These are phyloP conservation scores for Leptopilina syphax DNA, from an alignment of 2,888 invertebrate species.

Conservation along the genomic window DNA sequence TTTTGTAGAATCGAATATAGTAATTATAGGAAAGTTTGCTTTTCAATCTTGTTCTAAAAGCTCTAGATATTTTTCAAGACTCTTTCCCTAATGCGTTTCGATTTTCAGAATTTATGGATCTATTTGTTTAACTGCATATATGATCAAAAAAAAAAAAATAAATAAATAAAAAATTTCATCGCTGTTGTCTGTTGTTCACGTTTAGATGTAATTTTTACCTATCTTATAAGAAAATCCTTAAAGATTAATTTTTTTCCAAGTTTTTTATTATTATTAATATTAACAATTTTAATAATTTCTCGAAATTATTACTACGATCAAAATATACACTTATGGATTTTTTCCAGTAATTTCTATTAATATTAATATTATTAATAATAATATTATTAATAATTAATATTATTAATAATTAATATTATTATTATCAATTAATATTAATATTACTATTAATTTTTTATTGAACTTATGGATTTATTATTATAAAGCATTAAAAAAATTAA, in stretches of 20 bases:
- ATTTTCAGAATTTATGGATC: conserved; percentile 45
- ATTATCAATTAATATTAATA: too few relatives aligned
- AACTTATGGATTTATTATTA: too few relatives aligned
- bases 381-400: too few relatives aligned
- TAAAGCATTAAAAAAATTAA: too few relatives aligned
- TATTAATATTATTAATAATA: too few relatives aligned
- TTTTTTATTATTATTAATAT: not conserved
- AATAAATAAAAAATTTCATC: conserved; percentile 54
- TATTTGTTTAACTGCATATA: conserved; percentile 72
- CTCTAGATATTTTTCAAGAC: conserved; percentile 42
- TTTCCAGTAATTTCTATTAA: too few relatives aligned
- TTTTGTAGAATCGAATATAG: conserved; percentile 22
- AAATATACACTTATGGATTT: too few relatives aligned
- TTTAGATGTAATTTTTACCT: conserved; percentile 29
- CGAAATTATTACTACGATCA: too few relatives aligned
- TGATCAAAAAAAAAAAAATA: conserved; percentile 47
- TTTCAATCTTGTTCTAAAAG: not conserved
- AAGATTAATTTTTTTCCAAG: conserved; percentile 29
- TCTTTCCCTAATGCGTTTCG: conserved; percentile 59
- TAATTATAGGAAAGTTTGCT: conserved; percentile 32
- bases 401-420: too few relatives aligned
- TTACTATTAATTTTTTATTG: too few relatives aligned
- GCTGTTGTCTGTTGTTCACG: conserved; percentile 51
- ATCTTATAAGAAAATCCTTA: conserved; percentile 1
- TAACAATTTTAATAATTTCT: too few relatives aligned